Conservation (phyloP, 2,797 vertebrate species). For the Chloroceryle amazona region DNA sequence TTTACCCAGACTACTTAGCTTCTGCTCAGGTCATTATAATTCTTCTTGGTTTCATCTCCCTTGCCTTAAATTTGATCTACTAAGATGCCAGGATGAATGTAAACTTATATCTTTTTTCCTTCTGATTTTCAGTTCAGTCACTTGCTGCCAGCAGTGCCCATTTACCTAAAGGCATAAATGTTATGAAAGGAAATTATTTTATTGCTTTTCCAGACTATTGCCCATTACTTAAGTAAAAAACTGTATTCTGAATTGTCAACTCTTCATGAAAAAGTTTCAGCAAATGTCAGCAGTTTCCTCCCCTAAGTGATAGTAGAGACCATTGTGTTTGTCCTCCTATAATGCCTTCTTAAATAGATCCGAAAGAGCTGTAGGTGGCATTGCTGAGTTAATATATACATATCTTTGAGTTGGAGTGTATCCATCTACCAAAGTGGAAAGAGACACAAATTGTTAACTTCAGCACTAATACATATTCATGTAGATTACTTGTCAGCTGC, state of each 20-base stretch:
- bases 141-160: neutral
- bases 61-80: neutral
- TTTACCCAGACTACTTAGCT: neutral
- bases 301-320: neutral
- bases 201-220: neutral
- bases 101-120: neutral
- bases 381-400: neutral
- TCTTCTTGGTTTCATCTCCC: neutral
- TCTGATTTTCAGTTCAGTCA: neutral
- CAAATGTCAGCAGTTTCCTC: neutral
- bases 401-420: neutral
- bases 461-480: constrained; percentile 18
- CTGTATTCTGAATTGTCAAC: neutral
- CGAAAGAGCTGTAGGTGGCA: neutral
- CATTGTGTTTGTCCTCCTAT: neutral
- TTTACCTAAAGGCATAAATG: neutral
- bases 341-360: neutral
- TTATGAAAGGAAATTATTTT: neutral
- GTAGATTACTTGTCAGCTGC: constrained; percentile 23
- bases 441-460: constrained; percentile 24
- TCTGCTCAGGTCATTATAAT: neutral
- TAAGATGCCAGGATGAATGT: neutral
- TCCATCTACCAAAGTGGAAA: neutral
- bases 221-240: neutral
- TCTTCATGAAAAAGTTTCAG: neutral